These are phyloP conservation scores for Recurvirostra avosetta DNA, from an alignment of 2,113 vertebrate genomes.

Conservation along the genomic window DNA sequence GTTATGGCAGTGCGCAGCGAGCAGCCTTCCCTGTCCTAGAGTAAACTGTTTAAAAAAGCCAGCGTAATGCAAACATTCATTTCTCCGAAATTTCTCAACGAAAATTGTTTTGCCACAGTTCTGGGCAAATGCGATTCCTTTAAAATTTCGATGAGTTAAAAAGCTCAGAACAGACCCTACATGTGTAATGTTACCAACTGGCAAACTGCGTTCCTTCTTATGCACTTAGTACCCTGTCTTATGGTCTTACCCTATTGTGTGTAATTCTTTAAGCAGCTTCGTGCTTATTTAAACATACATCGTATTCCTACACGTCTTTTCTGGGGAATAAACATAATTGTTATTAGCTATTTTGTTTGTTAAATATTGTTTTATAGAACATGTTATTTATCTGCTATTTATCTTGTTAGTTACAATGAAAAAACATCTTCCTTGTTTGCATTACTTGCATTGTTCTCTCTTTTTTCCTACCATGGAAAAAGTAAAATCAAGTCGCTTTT, in stretches of 20 bases:
- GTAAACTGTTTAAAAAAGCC: background rate
- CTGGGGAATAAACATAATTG: background rate
- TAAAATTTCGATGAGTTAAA: rapidly evolving
- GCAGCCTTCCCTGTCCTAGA: background rate
- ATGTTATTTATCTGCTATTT: background rate
- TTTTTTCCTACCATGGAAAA: background rate
- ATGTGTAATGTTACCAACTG: rapidly evolving
- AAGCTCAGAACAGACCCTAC: background rate
- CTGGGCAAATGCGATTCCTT: background rate
- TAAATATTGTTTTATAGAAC: background rate
- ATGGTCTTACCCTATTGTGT: rapidly evolving
- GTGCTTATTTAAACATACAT: background rate
- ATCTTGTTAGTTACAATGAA: background rate
- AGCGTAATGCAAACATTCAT: background rate
- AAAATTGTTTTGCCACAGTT: rapidly evolving
- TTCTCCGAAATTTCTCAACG: background rate
- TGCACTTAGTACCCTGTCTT: too few species aligned
- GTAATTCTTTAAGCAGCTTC: background rate
- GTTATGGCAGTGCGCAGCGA: rapidly evolving
- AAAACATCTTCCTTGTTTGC: background rate
- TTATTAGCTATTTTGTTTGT: background rate
- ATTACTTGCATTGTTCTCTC: background rate
- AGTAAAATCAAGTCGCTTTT: background rate
- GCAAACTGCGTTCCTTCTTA: rapidly evolving
- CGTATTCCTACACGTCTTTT: rapidly evolving